phyloP scores from a whole-genome alignment of 2,797 vertebrate species.

The Babyrousa celebensis region DNA sequence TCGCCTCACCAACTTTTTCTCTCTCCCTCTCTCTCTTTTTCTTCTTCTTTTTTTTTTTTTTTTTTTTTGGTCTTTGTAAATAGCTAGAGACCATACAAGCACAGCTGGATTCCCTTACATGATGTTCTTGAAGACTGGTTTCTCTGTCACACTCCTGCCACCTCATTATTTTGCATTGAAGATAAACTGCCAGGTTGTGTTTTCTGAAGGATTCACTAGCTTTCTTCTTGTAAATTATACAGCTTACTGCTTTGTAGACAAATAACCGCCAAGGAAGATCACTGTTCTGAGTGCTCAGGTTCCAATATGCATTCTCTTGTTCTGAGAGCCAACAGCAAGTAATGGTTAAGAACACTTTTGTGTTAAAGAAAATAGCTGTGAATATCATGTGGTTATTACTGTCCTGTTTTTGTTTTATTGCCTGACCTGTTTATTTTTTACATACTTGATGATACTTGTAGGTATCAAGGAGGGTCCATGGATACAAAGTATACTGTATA shows the following conservation, averaged over 20 bases:
- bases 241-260: conserved; percentile 88
- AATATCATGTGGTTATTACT: conserved; percentile 59
- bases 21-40: conserved; percentile 78
- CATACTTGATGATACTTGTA: conserved; percentile 34
- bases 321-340: conserved; percentile 74
- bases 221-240: conserved; percentile 89
- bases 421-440: conserved; percentile 22
- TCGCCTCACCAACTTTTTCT: conserved; percentile 46
- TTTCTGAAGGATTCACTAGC: conserved; percentile 88
- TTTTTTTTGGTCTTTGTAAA: conserved; percentile 85
- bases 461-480: conserved; percentile 13
- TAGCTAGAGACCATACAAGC: conserved; percentile 95
- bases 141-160: conserved; percentile 87
- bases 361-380: neutral
- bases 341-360: conserved; percentile 75
- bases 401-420: conserved; percentile 5
- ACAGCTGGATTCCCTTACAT: conserved; percentile 95
- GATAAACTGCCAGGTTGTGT: conserved; percentile 88
- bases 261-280: conserved; percentile 82
- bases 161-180: conserved; percentile 90
- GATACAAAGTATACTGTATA: conserved; percentile 19
- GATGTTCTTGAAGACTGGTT: conserved; percentile 90
- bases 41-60: conserved; percentile 55
- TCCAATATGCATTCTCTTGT: conserved; percentile 81
- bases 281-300: conserved; percentile 77